A percentile compares a stretch with the other conserved stretches of the same genome.
phyloP scores from a whole-genome alignment of 2,888 invertebrate genomes.

The Epistrophella euchroma region DNA sequence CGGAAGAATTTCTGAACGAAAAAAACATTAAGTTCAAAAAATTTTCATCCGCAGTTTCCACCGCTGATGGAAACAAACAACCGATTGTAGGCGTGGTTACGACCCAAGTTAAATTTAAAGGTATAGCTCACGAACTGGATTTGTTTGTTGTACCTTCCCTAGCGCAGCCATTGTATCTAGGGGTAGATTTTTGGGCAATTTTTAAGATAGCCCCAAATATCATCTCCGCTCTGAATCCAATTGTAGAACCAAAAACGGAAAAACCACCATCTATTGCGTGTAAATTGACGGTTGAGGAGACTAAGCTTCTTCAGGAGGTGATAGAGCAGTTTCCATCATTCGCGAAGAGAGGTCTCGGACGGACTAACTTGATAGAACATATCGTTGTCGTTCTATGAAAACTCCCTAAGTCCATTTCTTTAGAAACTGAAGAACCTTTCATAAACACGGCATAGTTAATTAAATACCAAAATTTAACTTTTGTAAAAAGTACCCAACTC shows the following conservation, averaged over 20 bases:
- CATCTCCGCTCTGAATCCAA: not conserved
- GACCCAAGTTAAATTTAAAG: not conserved
- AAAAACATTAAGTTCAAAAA: not conserved
- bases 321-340: not conserved
- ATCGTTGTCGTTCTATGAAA: too few species aligned
- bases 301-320: not conserved
- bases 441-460: too few species aligned
- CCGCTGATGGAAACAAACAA: not conserved
- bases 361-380: not conserved
- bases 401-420: too few species aligned
- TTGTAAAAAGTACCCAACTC: too few species aligned
- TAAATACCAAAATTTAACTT: too few species aligned
- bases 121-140: not conserved
- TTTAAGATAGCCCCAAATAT: not conserved
- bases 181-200: not conserved
- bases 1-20: not conserved
- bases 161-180: not conserved
- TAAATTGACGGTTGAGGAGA: not conserved
- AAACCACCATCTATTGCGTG: not conserved
- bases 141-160: not conserved
- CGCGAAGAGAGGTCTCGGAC: not conserved
- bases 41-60: not conserved
- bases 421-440: too few species aligned
- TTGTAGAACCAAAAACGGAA: not conserved
- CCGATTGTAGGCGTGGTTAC: not conserved